Evolutionary conservation across 2,797 vertebrate species (phyloP).

Genomic region (Sebastes cheni): DNA sequence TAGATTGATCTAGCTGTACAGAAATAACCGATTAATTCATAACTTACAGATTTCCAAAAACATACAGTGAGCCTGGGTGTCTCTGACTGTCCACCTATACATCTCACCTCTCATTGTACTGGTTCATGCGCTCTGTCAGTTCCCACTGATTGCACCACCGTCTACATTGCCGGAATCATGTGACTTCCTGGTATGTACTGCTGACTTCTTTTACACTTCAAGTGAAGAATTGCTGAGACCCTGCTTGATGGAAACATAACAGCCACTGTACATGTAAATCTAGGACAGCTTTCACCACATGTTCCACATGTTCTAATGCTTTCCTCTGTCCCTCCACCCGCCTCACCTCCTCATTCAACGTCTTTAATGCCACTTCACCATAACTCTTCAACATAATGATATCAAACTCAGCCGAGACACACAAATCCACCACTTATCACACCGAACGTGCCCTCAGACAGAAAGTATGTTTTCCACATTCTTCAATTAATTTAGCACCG

Average conservation of each 20-base stretch:
- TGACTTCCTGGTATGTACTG: neutral
- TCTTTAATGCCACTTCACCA: neutral
- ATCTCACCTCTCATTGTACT: neutral
- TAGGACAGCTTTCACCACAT: neutral
- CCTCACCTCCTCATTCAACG: neutral
- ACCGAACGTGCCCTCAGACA: neutral
- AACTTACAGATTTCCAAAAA: neutral
- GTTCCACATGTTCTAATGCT: neutral
- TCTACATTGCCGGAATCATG: neutral
- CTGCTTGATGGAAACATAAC: neutral
- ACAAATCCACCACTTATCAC: neutral
- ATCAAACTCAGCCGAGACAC: neutral
- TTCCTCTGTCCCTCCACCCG: neutral
- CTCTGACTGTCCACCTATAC: neutral
- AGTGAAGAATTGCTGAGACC: neutral
- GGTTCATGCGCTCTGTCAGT: neutral
- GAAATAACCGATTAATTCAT: neutral
- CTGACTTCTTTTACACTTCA: neutral
- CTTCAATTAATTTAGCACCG: neutral
- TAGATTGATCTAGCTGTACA: neutral
- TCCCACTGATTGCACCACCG: neutral
- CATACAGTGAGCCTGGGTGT: neutral
- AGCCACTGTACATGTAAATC: neutral
- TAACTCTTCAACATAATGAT: neutral
- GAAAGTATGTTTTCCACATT: constrained; percentile 4